These are phyloP conservation scores for Ischnus inquisitorius DNA, from an alignment of 2,888 invertebrate genomes.

Conservation along the genomic window DNA sequence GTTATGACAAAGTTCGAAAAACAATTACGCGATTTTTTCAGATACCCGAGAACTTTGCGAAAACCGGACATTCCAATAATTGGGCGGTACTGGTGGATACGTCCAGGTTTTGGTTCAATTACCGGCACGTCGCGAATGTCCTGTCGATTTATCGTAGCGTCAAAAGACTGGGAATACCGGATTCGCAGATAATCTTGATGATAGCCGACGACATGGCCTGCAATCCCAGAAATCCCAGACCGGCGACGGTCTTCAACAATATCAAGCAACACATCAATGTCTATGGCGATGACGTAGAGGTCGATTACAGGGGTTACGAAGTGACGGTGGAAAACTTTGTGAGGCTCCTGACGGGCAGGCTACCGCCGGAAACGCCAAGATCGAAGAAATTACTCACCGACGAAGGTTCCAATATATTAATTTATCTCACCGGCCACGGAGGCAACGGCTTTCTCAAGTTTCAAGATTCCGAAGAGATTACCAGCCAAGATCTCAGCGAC, in stretches of 20 bases:
- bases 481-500: slow-evolving; percentile 99
- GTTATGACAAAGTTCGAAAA: not conserved
- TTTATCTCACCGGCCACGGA: slow-evolving; percentile 98
- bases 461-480: slow-evolving; percentile 99
- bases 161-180: slow-evolving; percentile 99
- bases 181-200: slow-evolving; percentile 99
- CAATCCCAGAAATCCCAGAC: slow-evolving; percentile 98
- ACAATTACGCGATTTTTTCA: slow-evolving; percentile 68
- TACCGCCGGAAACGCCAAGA: slow-evolving; percentile 96
- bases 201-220: slow-evolving; percentile 99
- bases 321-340: slow-evolving; percentile 99
- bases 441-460: slow-evolving; percentile 99
- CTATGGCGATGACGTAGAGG: slow-evolving; percentile 99
- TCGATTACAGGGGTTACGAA: slow-evolving; percentile 98
- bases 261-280: slow-evolving; percentile 99
- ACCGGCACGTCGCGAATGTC: slow-evolving; percentile 99
- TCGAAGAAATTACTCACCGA: slow-evolving; percentile 98
- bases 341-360: slow-evolving; percentile 96
- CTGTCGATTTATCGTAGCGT: slow-evolving; percentile 99
- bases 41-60: slow-evolving; percentile 87
- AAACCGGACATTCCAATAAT: slow-evolving; percentile 97
- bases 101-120: slow-evolving; percentile 99
- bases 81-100: slow-evolving; percentile 99
- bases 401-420: slow-evolving; percentile 98
- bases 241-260: slow-evolving; percentile 99